Percentiles rank a stretch among this genome's conserved stretches.
Evolutionary conservation across 1,140 invertebrate genomes (phyloP).

Genomic region (Pemphigus obesinymphae): DNA sequence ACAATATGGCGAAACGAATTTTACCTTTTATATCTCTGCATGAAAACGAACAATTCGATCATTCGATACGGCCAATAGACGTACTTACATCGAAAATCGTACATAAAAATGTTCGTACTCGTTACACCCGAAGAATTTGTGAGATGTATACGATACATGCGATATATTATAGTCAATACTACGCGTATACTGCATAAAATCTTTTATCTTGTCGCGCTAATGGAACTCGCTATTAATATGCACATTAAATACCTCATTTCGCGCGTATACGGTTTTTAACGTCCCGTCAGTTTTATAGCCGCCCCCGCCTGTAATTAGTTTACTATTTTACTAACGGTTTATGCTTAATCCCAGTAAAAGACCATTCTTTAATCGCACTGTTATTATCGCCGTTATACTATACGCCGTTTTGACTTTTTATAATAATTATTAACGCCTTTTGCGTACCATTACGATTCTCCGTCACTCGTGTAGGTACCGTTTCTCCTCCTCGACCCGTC

Average conservation of each 20-base stretch:
- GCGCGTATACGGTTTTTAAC: not conserved
- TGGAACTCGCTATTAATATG: conserved; percentile 20
- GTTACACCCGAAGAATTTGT: not conserved
- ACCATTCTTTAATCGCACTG: not conserved
- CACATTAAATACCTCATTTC: not conserved
- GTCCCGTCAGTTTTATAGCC: not conserved
- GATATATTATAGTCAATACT: not conserved
- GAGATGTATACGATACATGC: not conserved
- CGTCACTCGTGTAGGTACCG: too few species aligned
- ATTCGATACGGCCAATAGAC: too few species aligned
- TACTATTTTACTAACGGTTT: conserved; percentile 5
- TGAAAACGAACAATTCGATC: too few species aligned
- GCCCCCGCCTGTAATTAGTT: not conserved
- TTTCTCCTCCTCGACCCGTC: too few species aligned
- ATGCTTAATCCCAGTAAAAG: not conserved
- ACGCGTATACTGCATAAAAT: not conserved
- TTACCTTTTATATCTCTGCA: too few species aligned
- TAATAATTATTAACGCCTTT: too few species aligned
- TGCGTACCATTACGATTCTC: too few species aligned
- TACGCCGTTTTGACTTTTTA: not conserved
- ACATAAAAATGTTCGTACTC: not conserved
- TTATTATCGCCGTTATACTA: not conserved
- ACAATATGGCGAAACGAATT: too few species aligned
- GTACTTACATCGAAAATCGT: not conserved
- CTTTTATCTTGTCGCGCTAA: conserved; percentile 14